These are phyloP conservation scores for Drosophila ercepeae DNA, from an alignment of 1,140 invertebrate species.

Conservation along the genomic window DNA sequence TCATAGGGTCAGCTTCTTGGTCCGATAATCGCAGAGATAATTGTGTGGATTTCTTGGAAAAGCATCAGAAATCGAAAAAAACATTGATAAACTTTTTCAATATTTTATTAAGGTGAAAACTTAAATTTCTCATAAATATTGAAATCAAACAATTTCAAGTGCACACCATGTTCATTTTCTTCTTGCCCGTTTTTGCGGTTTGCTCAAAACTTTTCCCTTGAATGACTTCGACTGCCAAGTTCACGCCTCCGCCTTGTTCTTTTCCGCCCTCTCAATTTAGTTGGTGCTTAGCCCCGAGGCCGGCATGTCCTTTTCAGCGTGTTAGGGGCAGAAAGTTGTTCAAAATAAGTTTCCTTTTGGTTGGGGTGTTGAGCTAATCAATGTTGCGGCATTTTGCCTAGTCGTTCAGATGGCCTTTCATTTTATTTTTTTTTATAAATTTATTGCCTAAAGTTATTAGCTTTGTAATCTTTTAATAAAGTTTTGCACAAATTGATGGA, in stretches of 20 bases:
- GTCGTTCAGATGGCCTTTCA: conserved; percentile 17
- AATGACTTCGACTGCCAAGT: conserved; percentile 58
- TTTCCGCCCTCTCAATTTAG: conserved; percentile 18
- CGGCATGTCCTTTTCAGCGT: conserved; percentile 57
- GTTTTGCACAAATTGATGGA: conserved; percentile 43
- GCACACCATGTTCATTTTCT: conserved; percentile 25
- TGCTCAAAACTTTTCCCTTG: conserved; percentile 52
- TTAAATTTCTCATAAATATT: conserved; percentile 21
- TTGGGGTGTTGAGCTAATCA: conserved; percentile 54
- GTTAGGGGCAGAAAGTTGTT: conserved; percentile 60
- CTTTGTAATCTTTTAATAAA: conserved; percentile 66
- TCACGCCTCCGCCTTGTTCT: conserved; percentile 40
- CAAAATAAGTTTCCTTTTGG: conserved; percentile 29
- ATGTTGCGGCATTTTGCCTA: conserved; percentile 21
- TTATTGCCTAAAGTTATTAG: conserved; percentile 61
- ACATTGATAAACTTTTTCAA: conserved; percentile 19
- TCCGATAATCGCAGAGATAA: not conserved
- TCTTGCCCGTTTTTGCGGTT: conserved; percentile 40
- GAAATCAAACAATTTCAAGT: conserved; percentile 24
- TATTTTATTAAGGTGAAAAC: conserved; percentile 8
- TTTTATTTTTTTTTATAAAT: conserved; percentile 12
- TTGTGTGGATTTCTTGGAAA: not conserved
- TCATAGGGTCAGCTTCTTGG: not conserved
- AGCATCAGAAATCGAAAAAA: not conserved
- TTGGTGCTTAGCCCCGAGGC: conserved; percentile 49